Percentiles rank a stretch among this genome's conserved stretches.
phyloP scores from a whole-genome alignment of 2,113 vertebrate genomes.

The Nothoprocta pentlandii region DNA sequence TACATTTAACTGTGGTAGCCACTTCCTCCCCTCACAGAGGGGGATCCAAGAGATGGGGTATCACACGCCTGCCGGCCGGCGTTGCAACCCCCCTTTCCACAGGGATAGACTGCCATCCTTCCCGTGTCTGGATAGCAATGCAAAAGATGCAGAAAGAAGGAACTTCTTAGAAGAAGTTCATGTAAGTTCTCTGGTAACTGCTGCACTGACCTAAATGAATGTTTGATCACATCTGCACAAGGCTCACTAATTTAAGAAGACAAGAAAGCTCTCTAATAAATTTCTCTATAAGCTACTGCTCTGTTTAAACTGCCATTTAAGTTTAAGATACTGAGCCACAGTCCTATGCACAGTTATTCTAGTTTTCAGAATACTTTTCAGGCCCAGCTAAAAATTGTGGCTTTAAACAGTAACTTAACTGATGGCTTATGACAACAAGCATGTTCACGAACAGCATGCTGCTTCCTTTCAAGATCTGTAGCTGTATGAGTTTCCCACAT shows the following conservation, averaged over 20 bases:
- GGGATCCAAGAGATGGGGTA: no score
- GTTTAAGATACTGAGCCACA: not conserved
- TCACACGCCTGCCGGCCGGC: not conserved
- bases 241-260: not conserved
- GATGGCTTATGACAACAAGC: not conserved
- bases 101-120: rapidly evolving
- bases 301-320: no score
- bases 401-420: not conserved
- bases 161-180: not conserved
- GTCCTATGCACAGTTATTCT: not conserved
- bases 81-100: not conserved
- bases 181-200: not conserved
- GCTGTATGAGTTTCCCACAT: not conserved
- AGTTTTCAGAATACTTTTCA: no score
- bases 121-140: not conserved
- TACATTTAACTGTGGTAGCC: no score
- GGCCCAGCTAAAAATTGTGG: not conserved
- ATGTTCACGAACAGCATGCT: not conserved
- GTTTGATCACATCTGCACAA: not conserved
- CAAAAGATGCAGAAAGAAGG: rapidly evolving
- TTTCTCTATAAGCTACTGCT: not conserved
- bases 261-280: not conserved
- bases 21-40: no score
- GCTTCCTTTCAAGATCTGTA: not conserved
- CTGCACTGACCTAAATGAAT: not conserved